These are phyloP conservation scores for Rhineura floridana DNA, from an alignment of 2,113 vertebrate genomes.

Conservation along the genomic window DNA sequence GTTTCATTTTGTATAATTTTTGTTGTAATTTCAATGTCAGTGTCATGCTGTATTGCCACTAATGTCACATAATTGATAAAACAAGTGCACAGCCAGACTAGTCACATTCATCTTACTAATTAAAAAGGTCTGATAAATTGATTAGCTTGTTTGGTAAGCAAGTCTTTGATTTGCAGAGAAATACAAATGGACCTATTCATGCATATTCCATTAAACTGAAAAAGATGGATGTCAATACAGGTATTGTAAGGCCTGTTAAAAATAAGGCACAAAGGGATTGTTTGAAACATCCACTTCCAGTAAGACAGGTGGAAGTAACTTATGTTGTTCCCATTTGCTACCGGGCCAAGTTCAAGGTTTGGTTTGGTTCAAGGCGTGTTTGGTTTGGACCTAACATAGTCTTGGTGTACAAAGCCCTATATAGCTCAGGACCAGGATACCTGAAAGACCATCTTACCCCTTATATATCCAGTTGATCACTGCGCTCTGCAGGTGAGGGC, in stretches of 20 bases:
- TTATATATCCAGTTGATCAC: too few species aligned
- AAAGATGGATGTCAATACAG: constrained; percentile 17
- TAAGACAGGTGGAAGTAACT: not conserved
- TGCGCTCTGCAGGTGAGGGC: too few species aligned
- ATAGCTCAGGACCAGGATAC: too few species aligned
- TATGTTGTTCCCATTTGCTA: not conserved
- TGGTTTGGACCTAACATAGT: too few species aligned
- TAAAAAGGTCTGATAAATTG: constrained; percentile 57
- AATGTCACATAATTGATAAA: constrained; percentile 60
- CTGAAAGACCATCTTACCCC: too few species aligned
- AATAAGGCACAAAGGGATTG: not conserved
- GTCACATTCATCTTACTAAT: constrained; percentile 54
- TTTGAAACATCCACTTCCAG: not conserved
- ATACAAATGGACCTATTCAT: constrained; percentile 4
- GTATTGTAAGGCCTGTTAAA: not conserved
- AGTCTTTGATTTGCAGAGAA: constrained; percentile 28
- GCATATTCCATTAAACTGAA: constrained; percentile 23
- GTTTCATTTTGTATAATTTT: constrained; percentile 53
- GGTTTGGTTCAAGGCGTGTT: too few species aligned
- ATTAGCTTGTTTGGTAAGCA: constrained; percentile 54
- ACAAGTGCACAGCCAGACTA: constrained; percentile 37
- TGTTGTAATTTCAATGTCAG: constrained; percentile 62
- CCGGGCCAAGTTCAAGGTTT: too few species aligned
- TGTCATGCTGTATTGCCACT: constrained; percentile 54
- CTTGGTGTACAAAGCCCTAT: too few species aligned